These are phyloP conservation scores for Lophotriccus pileatus DNA, from an alignment of 2,797 vertebrate genomes.

Conservation along the genomic window DNA sequence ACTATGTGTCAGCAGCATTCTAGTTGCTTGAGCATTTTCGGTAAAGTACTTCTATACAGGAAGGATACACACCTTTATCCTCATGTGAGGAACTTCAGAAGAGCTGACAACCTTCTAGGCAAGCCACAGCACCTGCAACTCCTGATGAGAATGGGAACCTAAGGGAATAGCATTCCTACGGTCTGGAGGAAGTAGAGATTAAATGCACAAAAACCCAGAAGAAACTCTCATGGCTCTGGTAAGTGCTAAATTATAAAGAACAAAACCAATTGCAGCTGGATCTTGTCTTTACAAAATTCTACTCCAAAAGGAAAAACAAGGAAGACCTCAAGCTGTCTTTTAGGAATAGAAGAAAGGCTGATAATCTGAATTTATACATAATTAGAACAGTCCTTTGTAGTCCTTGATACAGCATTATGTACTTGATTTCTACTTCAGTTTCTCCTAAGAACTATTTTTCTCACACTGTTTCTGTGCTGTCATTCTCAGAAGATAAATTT, in stretches of 20 bases:
- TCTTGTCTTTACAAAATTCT: not conserved
- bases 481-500: not conserved
- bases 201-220: not conserved
- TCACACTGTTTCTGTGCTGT: not conserved
- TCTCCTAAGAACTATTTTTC: not conserved
- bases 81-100: not conserved
- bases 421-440: not conserved
- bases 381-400: not conserved
- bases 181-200: not conserved
- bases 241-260: constrained; percentile 24
- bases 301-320: not conserved
- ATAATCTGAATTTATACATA: not conserved
- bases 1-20: not conserved
- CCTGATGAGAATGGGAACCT: not conserved
- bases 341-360: not conserved
- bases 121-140: not conserved
- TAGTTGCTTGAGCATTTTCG: not conserved
- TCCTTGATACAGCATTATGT: not conserved
- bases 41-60: not conserved
- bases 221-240: constrained; percentile 7
- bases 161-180: not conserved
- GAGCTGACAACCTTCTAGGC: not conserved
- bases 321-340: not conserved
- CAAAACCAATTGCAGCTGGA: not conserved
- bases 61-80: not conserved